Evolutionary conservation across 1,140 invertebrate species (phyloP), one percentile per base, ranked within the genome.

Genomic region (Solenopsis invicta): DNA sequence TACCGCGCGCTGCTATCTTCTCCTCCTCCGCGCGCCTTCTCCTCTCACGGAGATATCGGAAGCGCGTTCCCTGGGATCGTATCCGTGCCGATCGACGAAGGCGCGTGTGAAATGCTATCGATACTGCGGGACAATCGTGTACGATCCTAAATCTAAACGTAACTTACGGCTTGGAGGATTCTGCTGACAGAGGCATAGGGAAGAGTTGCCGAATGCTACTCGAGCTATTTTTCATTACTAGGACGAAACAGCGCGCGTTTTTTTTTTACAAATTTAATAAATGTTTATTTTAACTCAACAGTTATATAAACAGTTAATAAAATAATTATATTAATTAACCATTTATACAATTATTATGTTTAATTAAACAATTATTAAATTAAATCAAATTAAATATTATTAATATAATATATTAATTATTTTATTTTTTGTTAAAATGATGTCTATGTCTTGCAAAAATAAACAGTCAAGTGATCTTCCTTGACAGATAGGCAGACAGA

Each of bases 1-100:
- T 77, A 80, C 81, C 74, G 81, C 78, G 74, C 62, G 59, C 87
- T 81, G 34, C 56, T 85, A 52, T 71, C 71, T 64, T 80, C 75
- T 87, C 76, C 50, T 21, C 61, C 72, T 76, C 72, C 52, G 52
- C 52, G 16, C 50, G 50, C 50, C 16, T 56, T 18, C 18, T 54
- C n/a, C 54, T 56, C 54, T 21, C 6, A 21, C 54, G 54, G 54
- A 56, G 54, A 56, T 56, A 56, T 56, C 54, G 54, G 54, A 56
- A 56, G 54, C n/a, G 54, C 54, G n/a, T 56, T 21, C 59, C 59
- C 29, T 21, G 62, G 34, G 82, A 85, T 76, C 64, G 29, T 48
- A 34, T 34, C 29, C 41, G 29, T 37, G 52, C 37, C 75, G 75
- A 77, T 77, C 41, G 45, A 62, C 24, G 41, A 10, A 41, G 29